Conservation (phyloP, 2,888 invertebrate genomes). For the Dynastes maya region DNA sequence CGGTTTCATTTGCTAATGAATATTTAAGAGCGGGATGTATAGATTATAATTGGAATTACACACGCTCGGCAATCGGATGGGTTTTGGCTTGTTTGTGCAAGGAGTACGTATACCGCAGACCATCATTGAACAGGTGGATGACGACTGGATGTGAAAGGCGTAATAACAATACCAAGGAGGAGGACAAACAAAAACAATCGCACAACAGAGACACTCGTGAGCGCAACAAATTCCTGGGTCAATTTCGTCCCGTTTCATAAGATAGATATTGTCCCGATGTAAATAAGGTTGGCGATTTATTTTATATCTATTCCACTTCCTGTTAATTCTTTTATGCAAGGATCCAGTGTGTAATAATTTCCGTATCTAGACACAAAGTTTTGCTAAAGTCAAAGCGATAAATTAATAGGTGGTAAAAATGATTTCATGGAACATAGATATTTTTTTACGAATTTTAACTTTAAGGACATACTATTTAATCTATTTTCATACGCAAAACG, state of each 20-base stretch:
- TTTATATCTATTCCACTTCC: slow-evolving; percentile 15
- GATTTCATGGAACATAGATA: too few species aligned
- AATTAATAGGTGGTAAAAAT: too few species aligned
- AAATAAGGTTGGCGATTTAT: slow-evolving; percentile 37
- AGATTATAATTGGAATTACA: slow-evolving; percentile 6
- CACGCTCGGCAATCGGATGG: not conserved
- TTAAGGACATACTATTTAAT: too few species aligned
- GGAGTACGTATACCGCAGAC: not conserved
- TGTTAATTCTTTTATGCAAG: slow-evolving; percentile 6
- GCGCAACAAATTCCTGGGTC: slow-evolving; percentile 4
- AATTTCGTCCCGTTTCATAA: slow-evolving; percentile 6
- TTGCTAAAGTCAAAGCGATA: too few species aligned
- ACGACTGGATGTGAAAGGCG: slow-evolving; percentile 11
- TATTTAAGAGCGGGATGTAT: not conserved
- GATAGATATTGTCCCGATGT: slow-evolving; percentile 18
- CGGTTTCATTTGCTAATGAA: slow-evolving; percentile 3
- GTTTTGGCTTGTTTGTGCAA: slow-evolving; percentile 4
- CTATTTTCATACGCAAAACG: too few species aligned
- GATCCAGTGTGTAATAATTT: slow-evolving; percentile 17
- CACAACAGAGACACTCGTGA: not conserved
- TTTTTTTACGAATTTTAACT: too few species aligned
- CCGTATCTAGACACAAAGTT: not conserved
- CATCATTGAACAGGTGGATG: slow-evolving; percentile 35
- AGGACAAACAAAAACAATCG: slow-evolving; percentile 9
- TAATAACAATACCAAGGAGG: not conserved